Evolutionary conservation across 2,797 vertebrate genomes (phyloP), one percentile per base, ranked within the genome.

Genomic region (Enteromius anoplus): DNA sequence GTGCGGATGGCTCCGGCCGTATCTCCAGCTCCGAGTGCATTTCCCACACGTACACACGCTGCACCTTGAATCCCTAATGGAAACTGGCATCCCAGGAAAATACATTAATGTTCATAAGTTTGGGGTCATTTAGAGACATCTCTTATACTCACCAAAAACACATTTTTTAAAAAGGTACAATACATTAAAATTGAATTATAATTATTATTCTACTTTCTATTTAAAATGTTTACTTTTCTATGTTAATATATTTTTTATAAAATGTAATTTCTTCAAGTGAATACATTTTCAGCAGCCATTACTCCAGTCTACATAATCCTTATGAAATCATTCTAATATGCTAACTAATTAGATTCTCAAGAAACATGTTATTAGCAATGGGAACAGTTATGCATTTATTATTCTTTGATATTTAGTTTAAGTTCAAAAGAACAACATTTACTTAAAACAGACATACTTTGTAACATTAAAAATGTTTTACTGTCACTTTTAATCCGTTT

Each of bases 11-110:
- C 97, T 84, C 96, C 94, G 32, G 88, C 70, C 0, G 88, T 93
- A 77, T 97, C 92, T 40, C 97, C 96, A 0, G 96, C 96, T 1
- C 98, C 98, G 3, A 99, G 88, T 0, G 96, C 97, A 0, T 97
- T 98, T 23, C 98, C 98, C 53, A 99, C 96, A 3, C 95, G 92
- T 71, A 97, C 94, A 0, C 94, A 96, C 0, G 85, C 92, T 0
- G 96, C 97, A 82, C 95, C 94, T 0, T 97, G 95, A 90, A 97
- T 87, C 10, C 96, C 96, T 3, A 95, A 29, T 10, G 97, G 97
- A 77, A 97, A 92, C 97, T 98, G 47, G 4, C 23, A 78, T 37
- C 29, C 73, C 64, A 65, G 14, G 42, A 73, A 79, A 60, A 26
- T 26, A 62, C 12, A 34, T n/a, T 29, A 21, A 23, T 1, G 2